A percentile compares a stretch with the other conserved stretches of the same genome.
Conservation (phyloP, 2,113 vertebrate species). For the Oryzias javanicus region DNA sequence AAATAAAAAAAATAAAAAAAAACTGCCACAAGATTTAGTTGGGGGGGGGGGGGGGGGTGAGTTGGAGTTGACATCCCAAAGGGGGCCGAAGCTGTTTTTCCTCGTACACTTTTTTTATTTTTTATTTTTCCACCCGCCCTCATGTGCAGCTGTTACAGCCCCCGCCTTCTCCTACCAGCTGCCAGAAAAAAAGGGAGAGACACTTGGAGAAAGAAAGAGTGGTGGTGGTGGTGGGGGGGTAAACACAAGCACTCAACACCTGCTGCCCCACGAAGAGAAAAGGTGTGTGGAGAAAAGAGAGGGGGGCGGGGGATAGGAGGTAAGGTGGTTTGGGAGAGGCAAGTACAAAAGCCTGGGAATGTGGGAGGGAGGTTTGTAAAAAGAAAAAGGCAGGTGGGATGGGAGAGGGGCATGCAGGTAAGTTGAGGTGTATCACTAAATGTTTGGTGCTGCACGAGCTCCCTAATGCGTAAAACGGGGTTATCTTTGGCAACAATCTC, state of each 20-base stretch:
- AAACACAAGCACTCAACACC: constrained; percentile 80
- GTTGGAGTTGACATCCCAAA: constrained; percentile 76
- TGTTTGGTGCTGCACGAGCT: constrained; percentile 41
- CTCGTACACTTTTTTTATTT: constrained; percentile 58
- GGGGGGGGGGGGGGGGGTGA: not conserved
- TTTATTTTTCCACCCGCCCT: constrained; percentile 66
- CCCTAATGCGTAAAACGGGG: constrained; percentile 39
- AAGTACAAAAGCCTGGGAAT: constrained; percentile 59
- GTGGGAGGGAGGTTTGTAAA: constrained; percentile 57
- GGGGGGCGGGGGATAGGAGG: constrained; percentile 12
- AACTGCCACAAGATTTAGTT: constrained; percentile 50
- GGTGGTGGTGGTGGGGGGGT: constrained; percentile 47
- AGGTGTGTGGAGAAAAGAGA: constrained; percentile 66
- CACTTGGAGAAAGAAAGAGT: constrained; percentile 44
- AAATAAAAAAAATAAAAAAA: constrained; percentile 51
- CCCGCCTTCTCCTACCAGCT: constrained; percentile 80
- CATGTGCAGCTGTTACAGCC: constrained; percentile 83
- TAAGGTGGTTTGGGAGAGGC: constrained; percentile 50
- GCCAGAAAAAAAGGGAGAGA: constrained; percentile 66
- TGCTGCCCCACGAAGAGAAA: constrained; percentile 80
- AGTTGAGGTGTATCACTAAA: constrained; percentile 49
- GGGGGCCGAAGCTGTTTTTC: constrained; percentile 75
- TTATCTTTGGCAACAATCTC: constrained; percentile 53
- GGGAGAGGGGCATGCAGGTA: constrained; percentile 49
- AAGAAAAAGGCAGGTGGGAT: constrained; percentile 37